These are phyloP conservation scores for Agrochola lychnidis DNA, from an alignment of 2,888 invertebrate species.

Conservation along the genomic window DNA sequence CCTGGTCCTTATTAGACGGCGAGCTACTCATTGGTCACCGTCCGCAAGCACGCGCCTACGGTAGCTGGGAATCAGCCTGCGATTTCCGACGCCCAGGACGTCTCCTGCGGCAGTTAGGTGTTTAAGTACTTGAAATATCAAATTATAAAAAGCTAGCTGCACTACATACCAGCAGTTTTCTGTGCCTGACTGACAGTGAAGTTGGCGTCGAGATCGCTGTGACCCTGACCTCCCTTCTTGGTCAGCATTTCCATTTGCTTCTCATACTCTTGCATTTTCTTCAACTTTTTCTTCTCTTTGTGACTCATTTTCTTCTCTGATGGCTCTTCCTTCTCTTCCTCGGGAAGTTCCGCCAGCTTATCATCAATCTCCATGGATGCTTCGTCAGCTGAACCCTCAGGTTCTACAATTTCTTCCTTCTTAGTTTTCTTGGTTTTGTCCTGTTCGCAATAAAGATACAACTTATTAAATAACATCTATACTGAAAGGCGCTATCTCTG, in stretches of 20 bases:
- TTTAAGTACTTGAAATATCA: not conserved
- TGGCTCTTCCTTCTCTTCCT: constrained; percentile 78
- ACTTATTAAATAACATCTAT: not conserved
- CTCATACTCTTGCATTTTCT: constrained; percentile 97
- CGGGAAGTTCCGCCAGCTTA: constrained; percentile 74
- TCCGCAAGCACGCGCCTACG: too few relatives aligned
- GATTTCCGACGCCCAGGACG: too few relatives aligned
- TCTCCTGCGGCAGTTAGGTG: too few relatives aligned
- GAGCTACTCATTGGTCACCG: too few relatives aligned
- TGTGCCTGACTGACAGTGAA: constrained; percentile 98
- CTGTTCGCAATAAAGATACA: constrained; percentile 56
- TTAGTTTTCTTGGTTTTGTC: constrained; percentile 76
- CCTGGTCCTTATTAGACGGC: too few relatives aligned
- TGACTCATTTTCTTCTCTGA: constrained; percentile 95
- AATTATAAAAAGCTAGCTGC: constrained; percentile 24
- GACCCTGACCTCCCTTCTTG: constrained; percentile 96
- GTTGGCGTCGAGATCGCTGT: constrained; percentile 97
- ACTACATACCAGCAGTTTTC: constrained; percentile 91
- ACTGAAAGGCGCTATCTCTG: too few relatives aligned
- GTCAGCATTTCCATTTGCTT: constrained; percentile 96
- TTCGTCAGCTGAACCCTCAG: constrained; percentile 73
- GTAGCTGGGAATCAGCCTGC: too few relatives aligned
- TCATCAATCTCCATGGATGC: constrained; percentile 73
- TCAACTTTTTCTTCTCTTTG: constrained; percentile 97
- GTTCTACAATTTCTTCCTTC: constrained; percentile 67